Percentiles rank a stretch among this genome's conserved stretches.
Conservation (phyloP, 2,888 invertebrate genomes). For the Adela reaumurella region DNA sequence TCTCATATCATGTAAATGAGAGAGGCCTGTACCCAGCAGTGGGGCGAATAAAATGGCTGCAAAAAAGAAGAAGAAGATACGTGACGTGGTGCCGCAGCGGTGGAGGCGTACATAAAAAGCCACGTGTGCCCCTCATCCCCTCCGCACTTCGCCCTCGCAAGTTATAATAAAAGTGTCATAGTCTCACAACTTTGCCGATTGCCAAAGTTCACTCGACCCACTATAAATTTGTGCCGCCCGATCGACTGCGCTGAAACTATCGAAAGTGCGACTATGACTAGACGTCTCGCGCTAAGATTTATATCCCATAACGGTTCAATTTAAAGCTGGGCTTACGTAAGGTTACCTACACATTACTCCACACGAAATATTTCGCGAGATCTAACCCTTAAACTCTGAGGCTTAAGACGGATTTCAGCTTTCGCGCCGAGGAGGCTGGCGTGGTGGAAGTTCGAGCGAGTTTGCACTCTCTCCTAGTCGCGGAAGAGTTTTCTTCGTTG, state of each 20-base stretch:
- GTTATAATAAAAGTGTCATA: background rate
- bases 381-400: background rate
- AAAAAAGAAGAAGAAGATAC: too few relatives aligned
- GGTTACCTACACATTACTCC: background rate
- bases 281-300: background rate
- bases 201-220: background rate
- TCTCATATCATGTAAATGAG: too few relatives aligned
- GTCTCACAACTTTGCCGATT: background rate
- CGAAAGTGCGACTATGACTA: background rate
- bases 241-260: background rate
- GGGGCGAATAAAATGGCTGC: too few relatives aligned
- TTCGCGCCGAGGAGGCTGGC: too few relatives aligned
- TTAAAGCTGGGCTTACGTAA: background rate
- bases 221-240: background rate
- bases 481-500: background rate
- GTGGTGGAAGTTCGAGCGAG: background rate
- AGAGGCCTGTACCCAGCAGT: too few relatives aligned
- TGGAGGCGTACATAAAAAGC: background rate
- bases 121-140: background rate
- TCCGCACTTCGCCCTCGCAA: background rate
- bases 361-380: background rate
- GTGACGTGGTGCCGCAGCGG: too few relatives aligned
- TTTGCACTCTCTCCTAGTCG: background rate
- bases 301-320: background rate
- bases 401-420: background rate